Evolutionary conservation across 2,888 invertebrate species (phyloP), one percentile per base, ranked within the genome.

Genomic region (Netelia melanura): DNA sequence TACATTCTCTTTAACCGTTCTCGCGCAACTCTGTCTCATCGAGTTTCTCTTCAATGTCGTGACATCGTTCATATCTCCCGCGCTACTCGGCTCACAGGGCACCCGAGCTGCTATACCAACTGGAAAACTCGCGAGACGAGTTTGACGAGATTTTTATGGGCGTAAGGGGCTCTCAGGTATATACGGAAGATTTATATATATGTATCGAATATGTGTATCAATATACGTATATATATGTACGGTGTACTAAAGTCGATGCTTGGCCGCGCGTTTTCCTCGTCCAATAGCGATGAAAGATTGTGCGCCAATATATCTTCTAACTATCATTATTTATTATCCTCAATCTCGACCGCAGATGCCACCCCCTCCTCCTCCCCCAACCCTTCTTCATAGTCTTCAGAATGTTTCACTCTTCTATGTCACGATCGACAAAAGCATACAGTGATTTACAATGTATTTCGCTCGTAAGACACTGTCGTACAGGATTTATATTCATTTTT

Each of bases 71-170:
- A 76, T 58, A 79, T 79, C 70, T 79, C 76, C 58, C 70, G 67
- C 80, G 48, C 61, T 68, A 52, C 62, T 61, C 21, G 71, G 79
- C 48, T 48, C 11, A 56, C 79, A 62, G 64, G 65, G 58, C 58
- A 58, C 58, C 58, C 3, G 17, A 38, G 38, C 38, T 38, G 58
- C 58, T 65, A 80, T 70, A 76, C 70, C 83, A 71, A 84, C 54
- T 84, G 84, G 84, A 84, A 84, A 84, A 84, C 84, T 84, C 76
- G 80, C 67, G 84, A 71, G 76, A 84, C 84, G 76, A 84, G 84
- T 84, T 84, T 84, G 84, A 84, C 84, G 84, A 84, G 84, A 84
- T 84, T 84, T 84, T 84, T 84, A 84, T 80, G 80, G 76, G 65
- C 71, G 76, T 76, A 75, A 75, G 54, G 30, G 52, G 58, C 62